phyloP scores from a whole-genome alignment of 1,140 invertebrate genomes.

The Heliconius melpomene region DNA sequence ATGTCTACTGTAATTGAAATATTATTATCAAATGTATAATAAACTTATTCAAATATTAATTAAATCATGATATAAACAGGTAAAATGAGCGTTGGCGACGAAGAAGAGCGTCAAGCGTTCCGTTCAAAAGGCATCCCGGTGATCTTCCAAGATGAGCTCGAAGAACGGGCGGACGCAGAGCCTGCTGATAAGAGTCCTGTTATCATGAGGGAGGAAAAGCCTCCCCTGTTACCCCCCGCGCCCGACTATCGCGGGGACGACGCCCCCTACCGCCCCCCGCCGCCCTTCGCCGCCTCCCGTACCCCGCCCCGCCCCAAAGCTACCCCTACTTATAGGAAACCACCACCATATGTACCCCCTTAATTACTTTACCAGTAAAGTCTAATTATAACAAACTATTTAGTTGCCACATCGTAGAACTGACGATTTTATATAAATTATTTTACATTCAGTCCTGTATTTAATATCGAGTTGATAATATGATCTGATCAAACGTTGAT shows the following conservation, averaged over 20 bases:
- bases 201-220: constrained; percentile 96
- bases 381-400: no score
- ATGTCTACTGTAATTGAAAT: neutral
- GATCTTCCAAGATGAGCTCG: constrained; percentile 96
- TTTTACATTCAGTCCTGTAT: no score
- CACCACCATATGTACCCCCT: constrained; percentile 95
- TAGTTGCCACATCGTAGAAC: no score
- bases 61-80: constrained; percentile 46
- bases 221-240: constrained; percentile 88
- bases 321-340: constrained; percentile 93
- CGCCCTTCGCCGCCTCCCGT: constrained; percentile 88
- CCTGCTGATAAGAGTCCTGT: constrained; percentile 94
- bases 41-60: neutral
- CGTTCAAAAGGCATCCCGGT: constrained; percentile 95
- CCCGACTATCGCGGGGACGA: constrained; percentile 81
- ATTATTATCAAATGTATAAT: neutral
- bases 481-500: no score
- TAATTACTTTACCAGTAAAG: constrained; percentile 79
- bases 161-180: constrained; percentile 89
- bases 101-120: constrained; percentile 91
- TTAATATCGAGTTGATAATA: no score
- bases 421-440: no score
- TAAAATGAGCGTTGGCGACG: constrained; percentile 84
- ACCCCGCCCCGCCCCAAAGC: constrained; percentile 88
- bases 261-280: constrained; percentile 88